phyloP scores from a whole-genome alignment of 1,140 invertebrate genomes.

The Danaus plexippus region DNA sequence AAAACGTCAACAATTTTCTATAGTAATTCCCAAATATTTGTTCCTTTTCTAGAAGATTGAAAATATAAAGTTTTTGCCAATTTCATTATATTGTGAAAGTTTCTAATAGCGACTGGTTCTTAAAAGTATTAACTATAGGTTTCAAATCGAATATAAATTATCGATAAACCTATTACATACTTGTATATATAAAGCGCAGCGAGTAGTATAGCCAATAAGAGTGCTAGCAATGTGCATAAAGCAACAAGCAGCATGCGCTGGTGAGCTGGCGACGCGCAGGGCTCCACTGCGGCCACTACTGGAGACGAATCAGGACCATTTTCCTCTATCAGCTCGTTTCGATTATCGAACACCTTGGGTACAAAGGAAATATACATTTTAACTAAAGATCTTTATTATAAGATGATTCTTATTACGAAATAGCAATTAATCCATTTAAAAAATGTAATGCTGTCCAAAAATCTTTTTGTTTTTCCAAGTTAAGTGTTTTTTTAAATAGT shows the following conservation, averaged over 20 bases:
- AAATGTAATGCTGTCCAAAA: no score
- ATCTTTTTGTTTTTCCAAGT: no score
- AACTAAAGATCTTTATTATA: not conserved
- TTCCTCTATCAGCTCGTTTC: conserved; percentile 58
- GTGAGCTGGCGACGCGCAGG: conserved; percentile 56
- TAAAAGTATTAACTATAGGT: no score
- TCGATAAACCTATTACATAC: conserved; percentile 22
- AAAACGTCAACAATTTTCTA: no score
- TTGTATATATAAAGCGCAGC: conserved; percentile 58
- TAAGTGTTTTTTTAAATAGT: no score
- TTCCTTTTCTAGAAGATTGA: no score
- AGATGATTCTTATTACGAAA: conserved; percentile 1
- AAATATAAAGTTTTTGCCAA: no score
- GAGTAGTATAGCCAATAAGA: conserved; percentile 55
- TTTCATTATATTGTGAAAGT: no score
- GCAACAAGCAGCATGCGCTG: conserved; percentile 54
- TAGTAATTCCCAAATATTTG: no score
- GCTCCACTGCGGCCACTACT: conserved; percentile 48
- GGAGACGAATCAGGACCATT: conserved; percentile 46
- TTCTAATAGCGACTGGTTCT: no score
- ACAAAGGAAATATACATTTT: conserved; percentile 1
- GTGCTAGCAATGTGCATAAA: conserved; percentile 46
- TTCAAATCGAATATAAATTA: no score
- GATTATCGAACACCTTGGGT: conserved; percentile 57
- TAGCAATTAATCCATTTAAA: no score